Evolutionary conservation across 2,888 invertebrate species (phyloP).

Genomic region (Linyphia triangularis): DNA sequence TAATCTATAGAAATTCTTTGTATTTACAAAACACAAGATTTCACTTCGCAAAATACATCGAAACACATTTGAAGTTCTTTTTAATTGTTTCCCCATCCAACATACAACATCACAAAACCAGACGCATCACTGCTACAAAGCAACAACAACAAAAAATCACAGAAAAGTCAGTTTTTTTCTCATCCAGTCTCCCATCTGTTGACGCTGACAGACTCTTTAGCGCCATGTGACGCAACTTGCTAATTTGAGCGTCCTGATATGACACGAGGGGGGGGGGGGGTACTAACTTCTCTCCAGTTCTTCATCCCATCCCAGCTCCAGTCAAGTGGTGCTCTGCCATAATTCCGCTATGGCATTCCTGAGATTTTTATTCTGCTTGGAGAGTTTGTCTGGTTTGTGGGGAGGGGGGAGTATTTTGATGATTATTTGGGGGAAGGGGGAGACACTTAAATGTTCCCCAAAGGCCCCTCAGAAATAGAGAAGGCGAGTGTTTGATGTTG

Average conservation of each 20-base stretch:
- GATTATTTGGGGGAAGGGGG: not conserved
- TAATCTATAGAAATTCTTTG: no score
- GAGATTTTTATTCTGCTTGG: not conserved
- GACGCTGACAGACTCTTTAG: conserved; percentile 60
- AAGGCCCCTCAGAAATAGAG: no score
- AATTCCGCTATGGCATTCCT: conserved; percentile 32
- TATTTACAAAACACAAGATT: no score
- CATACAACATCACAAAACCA: not conserved
- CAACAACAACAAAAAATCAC: not conserved
- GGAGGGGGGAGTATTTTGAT: not conserved
- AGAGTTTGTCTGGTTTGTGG: no score
- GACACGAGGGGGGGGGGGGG: not conserved
- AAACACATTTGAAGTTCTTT: no score
- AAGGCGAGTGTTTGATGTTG: not conserved
- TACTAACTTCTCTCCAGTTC: conserved; percentile 6
- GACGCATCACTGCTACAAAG: not conserved
- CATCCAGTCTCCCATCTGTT: not conserved
- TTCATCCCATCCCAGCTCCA: not conserved
- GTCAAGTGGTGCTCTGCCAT: conserved; percentile 40
- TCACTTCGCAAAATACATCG: no score
- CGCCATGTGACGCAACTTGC: conserved; percentile 38
- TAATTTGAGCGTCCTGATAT: conserved; percentile 46
- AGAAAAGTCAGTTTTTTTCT: not conserved
- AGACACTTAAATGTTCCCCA: no score
- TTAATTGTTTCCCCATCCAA: not conserved